These are phyloP conservation scores for Sterrhoptilus dennistouni DNA, from an alignment of 2,113 vertebrate genomes.

Conservation along the genomic window DNA sequence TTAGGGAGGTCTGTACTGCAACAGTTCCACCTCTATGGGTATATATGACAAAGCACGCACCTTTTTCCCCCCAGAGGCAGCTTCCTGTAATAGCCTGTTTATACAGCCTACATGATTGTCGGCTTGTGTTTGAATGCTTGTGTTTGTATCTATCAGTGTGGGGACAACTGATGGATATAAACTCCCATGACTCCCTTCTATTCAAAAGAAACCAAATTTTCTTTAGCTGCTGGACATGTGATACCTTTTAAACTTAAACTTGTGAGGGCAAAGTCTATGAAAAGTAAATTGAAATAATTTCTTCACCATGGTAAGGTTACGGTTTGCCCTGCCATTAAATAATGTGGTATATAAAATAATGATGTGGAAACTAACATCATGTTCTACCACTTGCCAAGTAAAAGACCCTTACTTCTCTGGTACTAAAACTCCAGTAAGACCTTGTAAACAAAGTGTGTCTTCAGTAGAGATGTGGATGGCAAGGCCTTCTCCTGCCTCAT, in stretches of 20 bases:
- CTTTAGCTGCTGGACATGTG: background rate
- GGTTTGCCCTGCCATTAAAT: background rate
- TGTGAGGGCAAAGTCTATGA: background rate
- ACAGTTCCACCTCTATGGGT: background rate
- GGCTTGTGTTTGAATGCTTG: background rate
- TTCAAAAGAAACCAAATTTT: background rate
- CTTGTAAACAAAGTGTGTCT: background rate
- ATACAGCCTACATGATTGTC: background rate
- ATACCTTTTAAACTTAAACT: background rate
- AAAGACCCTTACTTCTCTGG: background rate
- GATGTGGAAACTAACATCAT: background rate
- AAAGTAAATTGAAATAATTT: background rate
- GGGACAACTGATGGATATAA: background rate
- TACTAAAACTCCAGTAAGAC: background rate
- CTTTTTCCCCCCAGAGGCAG: fast-evolving
- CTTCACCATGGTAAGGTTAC: background rate
- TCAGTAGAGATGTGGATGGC: background rate
- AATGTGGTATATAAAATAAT: background rate
- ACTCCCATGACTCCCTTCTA: background rate
- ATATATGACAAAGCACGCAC: background rate
- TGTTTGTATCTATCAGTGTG: background rate
- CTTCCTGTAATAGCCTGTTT: background rate
- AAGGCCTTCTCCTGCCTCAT: background rate
- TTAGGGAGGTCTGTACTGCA: background rate
- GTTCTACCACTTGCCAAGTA: background rate